Conservation (phyloP, 2,888 invertebrate genomes). For the Xanthostigma xanthostigma region DNA sequence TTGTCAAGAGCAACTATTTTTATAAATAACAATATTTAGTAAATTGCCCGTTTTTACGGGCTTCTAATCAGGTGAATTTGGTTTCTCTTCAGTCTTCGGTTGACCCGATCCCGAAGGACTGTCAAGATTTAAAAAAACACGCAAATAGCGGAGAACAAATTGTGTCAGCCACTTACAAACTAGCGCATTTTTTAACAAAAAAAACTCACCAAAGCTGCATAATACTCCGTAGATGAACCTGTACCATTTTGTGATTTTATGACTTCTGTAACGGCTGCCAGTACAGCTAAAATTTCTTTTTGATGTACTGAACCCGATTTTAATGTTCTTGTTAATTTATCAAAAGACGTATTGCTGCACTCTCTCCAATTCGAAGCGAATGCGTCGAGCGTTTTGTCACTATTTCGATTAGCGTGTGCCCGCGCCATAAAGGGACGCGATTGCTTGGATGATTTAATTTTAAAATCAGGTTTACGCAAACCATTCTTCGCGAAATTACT, state of each 20-base stretch:
- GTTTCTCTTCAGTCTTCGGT: no score
- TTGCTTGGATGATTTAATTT: conserved; percentile 38
- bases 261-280: conserved; percentile 86
- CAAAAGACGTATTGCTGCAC: conserved; percentile 81
- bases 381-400: conserved; percentile 65
- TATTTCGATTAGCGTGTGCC: conserved; percentile 37
- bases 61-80: no score
- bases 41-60: no score
- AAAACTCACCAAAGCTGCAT: conserved; percentile 59
- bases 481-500: conserved; percentile 61
- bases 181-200: no score
- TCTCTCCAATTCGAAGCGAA: conserved; percentile 85
- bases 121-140: no score
- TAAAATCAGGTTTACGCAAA: conserved; percentile 57
- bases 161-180: no score
- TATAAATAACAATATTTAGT: no score
- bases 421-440: conserved; percentile 26
- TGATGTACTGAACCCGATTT: conserved; percentile 66
- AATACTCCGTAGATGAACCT: conserved; percentile 85
- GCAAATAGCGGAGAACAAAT: no score
- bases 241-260: conserved; percentile 76
- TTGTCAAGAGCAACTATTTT: conserved; percentile 2
- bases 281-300: conserved; percentile 85
- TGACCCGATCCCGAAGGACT: no score
- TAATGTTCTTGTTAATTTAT: conserved; percentile 53